These are phyloP conservation scores for Rhagium mordax DNA, from an alignment of 2,888 invertebrate genomes.

Conservation along the genomic window DNA sequence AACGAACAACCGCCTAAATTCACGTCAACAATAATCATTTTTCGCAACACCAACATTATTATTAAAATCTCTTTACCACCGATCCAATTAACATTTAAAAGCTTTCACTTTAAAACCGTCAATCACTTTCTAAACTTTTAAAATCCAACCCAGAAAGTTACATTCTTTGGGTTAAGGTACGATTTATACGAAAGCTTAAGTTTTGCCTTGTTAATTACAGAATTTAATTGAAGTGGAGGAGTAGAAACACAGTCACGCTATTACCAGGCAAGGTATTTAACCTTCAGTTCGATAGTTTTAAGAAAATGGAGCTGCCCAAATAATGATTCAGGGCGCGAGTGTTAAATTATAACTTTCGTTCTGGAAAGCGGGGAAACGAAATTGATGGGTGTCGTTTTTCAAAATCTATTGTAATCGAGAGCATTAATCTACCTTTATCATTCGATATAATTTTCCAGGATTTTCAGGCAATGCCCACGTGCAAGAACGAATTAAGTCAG, in stretches of 20 bases:
- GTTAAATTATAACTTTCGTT: neutral
- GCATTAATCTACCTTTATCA: neutral
- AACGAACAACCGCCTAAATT: neutral
- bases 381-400: neutral
- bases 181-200: constrained; percentile 30
- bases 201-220: constrained; percentile 56
- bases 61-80: neutral
- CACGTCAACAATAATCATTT: neutral
- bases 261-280: constrained; percentile 51
- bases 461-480: no score
- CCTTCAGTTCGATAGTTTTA: constrained; percentile 46
- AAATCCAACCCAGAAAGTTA: constrained; percentile 24
- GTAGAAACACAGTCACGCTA: constrained; percentile 57
- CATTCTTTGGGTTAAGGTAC: constrained; percentile 27
- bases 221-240: constrained; percentile 59
- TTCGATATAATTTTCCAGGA: neutral
- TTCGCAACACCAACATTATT: neutral
- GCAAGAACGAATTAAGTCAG: neutral
- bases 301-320: constrained; percentile 27
- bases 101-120: constrained; percentile 32
- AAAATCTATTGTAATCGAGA: neutral
- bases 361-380: neutral
- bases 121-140: constrained; percentile 37
- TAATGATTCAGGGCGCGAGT: constrained; percentile 3
- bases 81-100: constrained; percentile 20